These are phyloP conservation scores for Drosophila pegasa DNA, from an alignment of 2,888 invertebrate genomes.

Conservation along the genomic window DNA sequence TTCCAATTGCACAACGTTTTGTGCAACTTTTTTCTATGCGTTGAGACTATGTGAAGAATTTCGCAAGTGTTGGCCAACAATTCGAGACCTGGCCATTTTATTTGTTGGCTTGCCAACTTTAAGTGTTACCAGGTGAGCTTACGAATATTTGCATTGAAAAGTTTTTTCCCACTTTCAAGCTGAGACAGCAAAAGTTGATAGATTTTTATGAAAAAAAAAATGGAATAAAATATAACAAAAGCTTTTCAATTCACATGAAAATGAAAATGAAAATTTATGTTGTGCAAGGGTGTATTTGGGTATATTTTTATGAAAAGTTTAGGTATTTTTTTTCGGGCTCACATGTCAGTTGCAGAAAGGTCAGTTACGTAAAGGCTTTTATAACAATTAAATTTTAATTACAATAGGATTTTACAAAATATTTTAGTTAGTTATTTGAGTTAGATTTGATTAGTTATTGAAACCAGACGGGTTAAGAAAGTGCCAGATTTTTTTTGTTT, in stretches of 20 bases:
- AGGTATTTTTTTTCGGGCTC: not conserved
- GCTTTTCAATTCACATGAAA: not conserved
- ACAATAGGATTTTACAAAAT: no score
- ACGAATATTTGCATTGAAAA: not conserved
- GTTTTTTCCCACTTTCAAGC: not conserved
- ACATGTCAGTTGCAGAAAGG: not conserved
- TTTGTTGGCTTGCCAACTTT: slow-evolving; percentile 12
- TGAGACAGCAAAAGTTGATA: not conserved
- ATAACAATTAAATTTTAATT: not conserved
- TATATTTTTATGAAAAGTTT: no score
- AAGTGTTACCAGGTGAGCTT: slow-evolving; percentile 6
- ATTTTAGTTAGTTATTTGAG: no score
- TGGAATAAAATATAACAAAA: not conserved
- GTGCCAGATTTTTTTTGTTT: no score
- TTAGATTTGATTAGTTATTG: no score
- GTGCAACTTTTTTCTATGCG: slow-evolving; percentile 34
- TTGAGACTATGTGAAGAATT: slow-evolving; percentile 19
- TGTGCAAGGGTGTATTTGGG: no score
- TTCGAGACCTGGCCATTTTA: slow-evolving; percentile 5
- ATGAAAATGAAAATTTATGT: not conserved
- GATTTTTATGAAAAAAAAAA: not conserved
- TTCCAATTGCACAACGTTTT: slow-evolving; percentile 60
- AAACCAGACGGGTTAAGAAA: no score
- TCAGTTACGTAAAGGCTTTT: not conserved
- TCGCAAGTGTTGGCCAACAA: slow-evolving; percentile 18